Evolutionary conservation across 2,797 vertebrate species (phyloP).

Genomic region (Parotocinclus haroldoi): DNA sequence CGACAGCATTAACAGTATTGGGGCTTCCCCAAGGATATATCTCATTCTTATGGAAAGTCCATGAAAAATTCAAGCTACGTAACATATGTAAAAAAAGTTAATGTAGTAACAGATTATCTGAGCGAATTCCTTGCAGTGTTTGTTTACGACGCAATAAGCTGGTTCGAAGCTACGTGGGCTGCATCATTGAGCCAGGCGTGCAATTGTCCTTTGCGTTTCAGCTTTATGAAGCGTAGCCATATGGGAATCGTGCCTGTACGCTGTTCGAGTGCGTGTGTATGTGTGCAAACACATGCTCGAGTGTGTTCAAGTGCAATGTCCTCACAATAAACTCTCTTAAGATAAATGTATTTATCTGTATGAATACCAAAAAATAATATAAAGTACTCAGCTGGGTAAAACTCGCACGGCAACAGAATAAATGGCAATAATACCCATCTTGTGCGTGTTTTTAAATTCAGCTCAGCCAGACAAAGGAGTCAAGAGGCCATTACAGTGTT

Average conservation of each 20-base stretch:
- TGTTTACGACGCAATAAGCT: neutral
- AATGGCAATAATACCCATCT: conserved; percentile 31
- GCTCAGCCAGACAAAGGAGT: conserved; percentile 40
- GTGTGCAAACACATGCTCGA: conserved; percentile 4
- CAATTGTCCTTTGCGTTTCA: conserved; percentile 15
- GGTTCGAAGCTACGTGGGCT: conserved; percentile 4
- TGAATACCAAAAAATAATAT: conserved; percentile 9
- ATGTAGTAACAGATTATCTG: too few species aligned
- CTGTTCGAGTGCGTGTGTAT: neutral
- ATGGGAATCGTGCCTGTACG: conserved; percentile 9
- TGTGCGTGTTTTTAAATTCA: conserved; percentile 37
- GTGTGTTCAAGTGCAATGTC: conserved; percentile 16
- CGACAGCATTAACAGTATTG: too few species aligned
- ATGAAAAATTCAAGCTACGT: too few species aligned
- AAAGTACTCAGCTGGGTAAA: conserved; percentile 14
- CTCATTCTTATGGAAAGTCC: too few species aligned
- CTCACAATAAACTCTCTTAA: conserved; percentile 20
- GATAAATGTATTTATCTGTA: conserved; percentile 30
- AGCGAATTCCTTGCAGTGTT: too few species aligned
- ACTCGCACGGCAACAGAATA: conserved; percentile 11
- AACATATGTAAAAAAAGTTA: too few species aligned
- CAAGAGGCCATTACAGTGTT: conserved; percentile 48
- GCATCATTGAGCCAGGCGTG: neutral
- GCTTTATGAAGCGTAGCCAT: conserved; percentile 7
- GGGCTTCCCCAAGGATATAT: too few species aligned